Conservation (phyloP, 1,140 invertebrate genomes). For the Lasioglossum albipes region DNA sequence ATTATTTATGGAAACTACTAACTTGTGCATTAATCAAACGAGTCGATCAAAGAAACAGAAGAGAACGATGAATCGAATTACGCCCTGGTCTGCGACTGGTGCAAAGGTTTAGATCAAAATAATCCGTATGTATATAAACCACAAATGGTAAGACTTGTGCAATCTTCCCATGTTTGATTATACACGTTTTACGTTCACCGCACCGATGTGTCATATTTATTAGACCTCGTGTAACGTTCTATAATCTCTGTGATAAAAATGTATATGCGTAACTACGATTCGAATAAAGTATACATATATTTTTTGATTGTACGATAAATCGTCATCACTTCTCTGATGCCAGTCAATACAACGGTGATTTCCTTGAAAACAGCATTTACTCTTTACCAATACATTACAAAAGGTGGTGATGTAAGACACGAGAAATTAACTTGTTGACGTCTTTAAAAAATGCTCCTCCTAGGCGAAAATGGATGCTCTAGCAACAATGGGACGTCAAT, state of each 20-base stretch:
- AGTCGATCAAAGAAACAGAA: not conserved
- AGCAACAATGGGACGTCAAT: not conserved
- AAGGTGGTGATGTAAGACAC: too few species aligned
- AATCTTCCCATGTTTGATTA: not conserved
- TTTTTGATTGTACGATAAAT: conserved; percentile 38
- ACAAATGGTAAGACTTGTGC: not conserved
- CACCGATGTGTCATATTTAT: not conserved
- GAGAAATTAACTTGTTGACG: too few species aligned
- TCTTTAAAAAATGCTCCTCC: too few species aligned
- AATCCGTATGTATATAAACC: not conserved
- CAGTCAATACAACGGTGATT: too few species aligned
- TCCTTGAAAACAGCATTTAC: conserved; percentile 28
- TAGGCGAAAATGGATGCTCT: too few species aligned
- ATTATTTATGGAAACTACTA: conserved; percentile 6
- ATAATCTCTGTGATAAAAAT: conserved; percentile 35
- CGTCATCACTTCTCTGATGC: conserved; percentile 2
- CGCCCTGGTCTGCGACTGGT: not conserved
- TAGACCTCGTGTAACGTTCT: not conserved
- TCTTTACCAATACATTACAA: not conserved
- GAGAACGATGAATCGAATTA: not conserved
- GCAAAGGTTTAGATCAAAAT: not conserved
- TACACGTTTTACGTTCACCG: not conserved
- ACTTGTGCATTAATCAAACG: not conserved
- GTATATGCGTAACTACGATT: conserved; percentile 52
- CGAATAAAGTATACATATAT: conserved; percentile 68